These are phyloP conservation scores for Rafetus swinhoei DNA, from an alignment of 2,113 vertebrate genomes.

Conservation along the genomic window DNA sequence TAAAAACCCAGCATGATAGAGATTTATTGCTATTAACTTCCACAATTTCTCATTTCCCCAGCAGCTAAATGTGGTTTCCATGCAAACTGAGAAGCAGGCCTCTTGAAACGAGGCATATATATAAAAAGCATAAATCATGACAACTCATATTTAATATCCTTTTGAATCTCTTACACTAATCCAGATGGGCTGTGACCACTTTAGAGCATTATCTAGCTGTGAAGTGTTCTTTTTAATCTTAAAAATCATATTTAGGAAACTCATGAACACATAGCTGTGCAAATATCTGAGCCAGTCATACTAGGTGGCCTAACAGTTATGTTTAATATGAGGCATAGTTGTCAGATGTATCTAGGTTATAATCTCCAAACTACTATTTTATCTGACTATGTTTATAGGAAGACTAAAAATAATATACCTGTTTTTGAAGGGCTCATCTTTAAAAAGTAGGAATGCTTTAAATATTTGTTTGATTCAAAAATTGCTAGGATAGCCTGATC, in stretches of 20 bases:
- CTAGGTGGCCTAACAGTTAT: conserved; percentile 43
- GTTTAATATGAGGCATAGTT: conserved; percentile 12
- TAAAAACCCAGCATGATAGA: conserved; percentile 51
- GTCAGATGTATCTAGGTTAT: neutral
- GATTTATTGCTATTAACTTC: conserved; percentile 59
- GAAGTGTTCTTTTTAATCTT: conserved; percentile 44
- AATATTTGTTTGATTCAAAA: conserved; percentile 31
- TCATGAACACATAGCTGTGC: conserved; percentile 33
- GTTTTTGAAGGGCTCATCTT: neutral
- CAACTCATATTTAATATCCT: neutral
- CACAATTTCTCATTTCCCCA: conserved; percentile 57
- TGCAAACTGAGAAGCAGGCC: conserved; percentile 32
- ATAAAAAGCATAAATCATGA: conserved; percentile 49
- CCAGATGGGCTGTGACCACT: conserved; percentile 17
- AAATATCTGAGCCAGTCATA: conserved; percentile 40
- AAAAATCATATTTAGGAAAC: conserved; percentile 36
- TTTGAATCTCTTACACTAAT: conserved; percentile 47
- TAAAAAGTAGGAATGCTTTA: conserved; percentile 11
- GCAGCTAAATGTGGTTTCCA: conserved; percentile 45
- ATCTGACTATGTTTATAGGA: conserved; percentile 35
- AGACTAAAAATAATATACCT: neutral
- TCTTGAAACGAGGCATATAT: conserved; percentile 23
- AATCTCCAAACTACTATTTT: conserved; percentile 46
- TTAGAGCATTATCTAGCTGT: conserved; percentile 38
- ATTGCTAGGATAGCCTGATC: neutral